phyloP scores from a whole-genome alignment of 2,797 vertebrate species.

The Brotula barbata region DNA sequence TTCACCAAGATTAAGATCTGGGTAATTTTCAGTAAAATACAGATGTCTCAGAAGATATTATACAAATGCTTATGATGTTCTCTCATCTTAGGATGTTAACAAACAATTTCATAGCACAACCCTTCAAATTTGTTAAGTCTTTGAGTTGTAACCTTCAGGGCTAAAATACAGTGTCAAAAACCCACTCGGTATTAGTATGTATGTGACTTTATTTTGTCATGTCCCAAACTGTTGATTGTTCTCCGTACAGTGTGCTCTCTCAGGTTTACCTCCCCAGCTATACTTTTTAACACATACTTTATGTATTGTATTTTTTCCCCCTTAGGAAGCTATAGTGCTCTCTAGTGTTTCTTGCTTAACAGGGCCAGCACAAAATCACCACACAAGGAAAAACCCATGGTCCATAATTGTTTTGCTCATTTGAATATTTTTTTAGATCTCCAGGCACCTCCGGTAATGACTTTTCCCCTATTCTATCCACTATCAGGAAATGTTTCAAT shows the following conservation, averaged over 20 bases:
- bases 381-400: constrained; percentile 54
- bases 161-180: too few species aligned
- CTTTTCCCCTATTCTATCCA: constrained; percentile 57
- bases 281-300: constrained; percentile 10
- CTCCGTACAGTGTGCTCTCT: constrained; percentile 48
- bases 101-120: too few species aligned
- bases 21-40: background rate
- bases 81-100: too few species aligned
- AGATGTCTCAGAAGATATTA: too few species aligned
- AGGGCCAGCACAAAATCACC: constrained; percentile 53
- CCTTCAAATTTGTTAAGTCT: too few species aligned
- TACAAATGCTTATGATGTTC: too few species aligned
- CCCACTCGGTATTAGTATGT: constrained; percentile 17
- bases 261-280: constrained; percentile 7
- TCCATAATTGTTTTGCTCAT: constrained; percentile 60
- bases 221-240: constrained; percentile 43
- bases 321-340: constrained; percentile 48
- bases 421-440: constrained; percentile 66
- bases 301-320: constrained; percentile 12
- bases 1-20: background rate
- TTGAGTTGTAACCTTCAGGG: too few species aligned
- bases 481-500: constrained; percentile 57
- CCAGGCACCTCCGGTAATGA: constrained; percentile 54
- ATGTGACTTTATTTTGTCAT: constrained; percentile 35
- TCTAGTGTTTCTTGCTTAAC: constrained; percentile 67